Percentiles rank a stretch among this genome's conserved stretches.
Conservation (phyloP, 2,113 vertebrate genomes). For the Chiloscyllium plagiosum region DNA sequence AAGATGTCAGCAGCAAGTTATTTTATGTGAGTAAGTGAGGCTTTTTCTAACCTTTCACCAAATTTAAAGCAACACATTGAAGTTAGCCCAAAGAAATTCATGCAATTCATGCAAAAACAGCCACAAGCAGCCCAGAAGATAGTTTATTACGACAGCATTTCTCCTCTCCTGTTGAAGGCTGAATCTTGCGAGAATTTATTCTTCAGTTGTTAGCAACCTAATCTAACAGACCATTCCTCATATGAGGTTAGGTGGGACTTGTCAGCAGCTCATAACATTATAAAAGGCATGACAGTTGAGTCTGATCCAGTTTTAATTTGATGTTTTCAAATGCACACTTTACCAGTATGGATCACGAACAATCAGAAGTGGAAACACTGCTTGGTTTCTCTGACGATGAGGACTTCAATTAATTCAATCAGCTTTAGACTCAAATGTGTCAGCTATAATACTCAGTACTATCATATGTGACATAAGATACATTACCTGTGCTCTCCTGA, state of each 20-base stretch:
- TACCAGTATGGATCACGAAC: background rate
- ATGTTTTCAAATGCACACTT: background rate
- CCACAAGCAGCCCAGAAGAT: background rate
- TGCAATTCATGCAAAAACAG: background rate
- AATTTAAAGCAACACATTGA: background rate
- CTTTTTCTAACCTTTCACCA: background rate
- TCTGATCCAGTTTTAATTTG: background rate
- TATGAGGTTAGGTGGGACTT: background rate
- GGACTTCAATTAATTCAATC: background rate
- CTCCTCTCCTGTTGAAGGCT: background rate
- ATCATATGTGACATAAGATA: background rate
- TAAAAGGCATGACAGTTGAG: background rate
- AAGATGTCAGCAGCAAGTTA: background rate
- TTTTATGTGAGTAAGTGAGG: background rate
- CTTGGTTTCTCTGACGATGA: background rate
- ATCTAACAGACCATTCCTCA: background rate
- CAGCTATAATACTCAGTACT: background rate
- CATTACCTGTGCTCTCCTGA: background rate
- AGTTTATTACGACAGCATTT: background rate
- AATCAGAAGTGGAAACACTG: background rate
- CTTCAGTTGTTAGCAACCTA: background rate
- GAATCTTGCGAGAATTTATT: background rate
- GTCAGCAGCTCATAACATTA: background rate
- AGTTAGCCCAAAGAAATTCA: too few species aligned
- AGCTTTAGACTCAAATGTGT: background rate